Evolutionary conservation across 1,140 invertebrate species (phyloP), one percentile per base, ranked within the genome.

Genomic region (Coenobita brevimanus): DNA sequence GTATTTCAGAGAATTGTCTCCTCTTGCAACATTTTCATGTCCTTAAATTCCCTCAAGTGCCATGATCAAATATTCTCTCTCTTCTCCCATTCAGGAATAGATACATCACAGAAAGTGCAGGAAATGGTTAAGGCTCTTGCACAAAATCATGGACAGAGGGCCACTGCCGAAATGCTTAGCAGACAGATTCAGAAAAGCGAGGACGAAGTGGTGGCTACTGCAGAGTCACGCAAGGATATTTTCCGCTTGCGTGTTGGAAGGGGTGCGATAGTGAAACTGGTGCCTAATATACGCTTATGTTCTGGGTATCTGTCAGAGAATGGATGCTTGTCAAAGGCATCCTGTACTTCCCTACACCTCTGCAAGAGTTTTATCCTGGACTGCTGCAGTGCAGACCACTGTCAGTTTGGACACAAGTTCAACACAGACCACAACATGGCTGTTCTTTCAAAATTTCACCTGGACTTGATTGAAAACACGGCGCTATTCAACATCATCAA

Each of bases 121-220:
- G 43, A n/a, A 3, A 73, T 87, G 57, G 84, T 80, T 15, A 87
- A 87, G 78, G 27, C 60, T n/a, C 43, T 87, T 17, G 57, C 84
- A 1, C 38, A 43, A 13, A 79, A 79, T 38, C 3, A 69, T 6
- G 84, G 75, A 21, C 75, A 79, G 10, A 71, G 64, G 62, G 62
- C 36, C n/a, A 57, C 62, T 21, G 62, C 76, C 4, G 64, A 87
- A 30, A 71, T 17, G 3, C n/a, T 87, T n/a, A 67, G 76, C 17
- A 38, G 46, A 6, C 84, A 80, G 24, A 21, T 79, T 57, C 50
- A 87, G 1, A 24, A n/a, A 10, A 71, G 60, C 24, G n/a, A 4
- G 17, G 64, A 80, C 1, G 78, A 69, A 30, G 27, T 87, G 27
- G 24, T 30, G 43, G 38, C 50, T 30, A 13, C 69, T 8, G 76